Base-by-base conservation (phyloP, 2,113 vertebrate genomes). In the Apteryx mantelli region DNA sequence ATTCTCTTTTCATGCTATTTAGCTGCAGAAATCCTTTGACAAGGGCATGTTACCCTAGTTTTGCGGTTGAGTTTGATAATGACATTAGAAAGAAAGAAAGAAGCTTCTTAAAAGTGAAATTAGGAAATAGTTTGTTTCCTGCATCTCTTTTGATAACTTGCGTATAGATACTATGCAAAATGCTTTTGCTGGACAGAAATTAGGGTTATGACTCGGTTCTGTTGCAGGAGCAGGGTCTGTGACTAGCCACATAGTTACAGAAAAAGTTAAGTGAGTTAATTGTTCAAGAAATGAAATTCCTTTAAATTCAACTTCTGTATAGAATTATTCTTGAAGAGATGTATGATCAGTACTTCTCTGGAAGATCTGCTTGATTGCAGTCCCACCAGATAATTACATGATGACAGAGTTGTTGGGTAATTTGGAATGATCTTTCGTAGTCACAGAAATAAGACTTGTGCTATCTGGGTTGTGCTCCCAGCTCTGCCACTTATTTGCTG, bases 41-140 rank as follows among this genome's bases (percentile, higher is more conserved):
- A 91, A 88, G 63, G 93, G 53, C 68, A 50, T 7, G 36, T 83
- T 96, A 90, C 60, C 60, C 75, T 95, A 50, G 44, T 93, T 96
- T 75, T 86, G 76, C 60, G 86, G 40, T 63, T 93, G 82, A 94
- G 78, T 89, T 94, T 70, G 50, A 20, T 83, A 63, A 90, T 83
- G 52, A 71, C 42, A 15, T 88, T 81, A 90, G 79, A 79, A 82
- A 73, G 53, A 36, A 36, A 79, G 60, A 78, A 77, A 80, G 76
- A 86, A 81, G 73, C 90, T 65, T 78, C 76, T 84, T 82, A 34
- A 76, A 80, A 81, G 60, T 84, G 86, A 86, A 95, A 81, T 86
- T 52, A 40, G 88, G 69, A 78, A 88, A 28, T 55, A 5, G 19
- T 46, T 56, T 89, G 60, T 73, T 97, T 70, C 79, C 36, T 84